Evolutionary conservation across 2,797 vertebrate genomes (phyloP).

Genomic region (Xenops minutus): DNA sequence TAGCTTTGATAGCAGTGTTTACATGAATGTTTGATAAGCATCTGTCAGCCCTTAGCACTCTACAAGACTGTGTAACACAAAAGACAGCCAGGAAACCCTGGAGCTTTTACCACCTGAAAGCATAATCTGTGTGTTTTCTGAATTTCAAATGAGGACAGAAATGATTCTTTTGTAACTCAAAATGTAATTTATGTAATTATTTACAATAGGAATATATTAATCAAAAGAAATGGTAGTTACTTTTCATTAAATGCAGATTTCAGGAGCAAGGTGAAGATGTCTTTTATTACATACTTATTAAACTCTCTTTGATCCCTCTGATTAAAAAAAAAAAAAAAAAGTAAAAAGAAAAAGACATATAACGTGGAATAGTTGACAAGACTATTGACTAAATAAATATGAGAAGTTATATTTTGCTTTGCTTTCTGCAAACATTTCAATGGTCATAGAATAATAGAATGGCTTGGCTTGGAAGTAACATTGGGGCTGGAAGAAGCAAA

Average conservation of each 20-base stretch:
- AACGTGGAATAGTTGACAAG: background rate
- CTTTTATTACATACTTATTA: background rate
- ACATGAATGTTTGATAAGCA: slow-evolving; percentile 80
- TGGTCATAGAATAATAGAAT: background rate
- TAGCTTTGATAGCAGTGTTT: slow-evolving; percentile 71
- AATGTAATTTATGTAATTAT: slow-evolving; percentile 69
- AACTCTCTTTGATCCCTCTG: slow-evolving; percentile 18
- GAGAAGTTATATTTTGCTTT: background rate
- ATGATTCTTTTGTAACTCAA: slow-evolving; percentile 50
- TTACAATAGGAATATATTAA: slow-evolving; percentile 48
- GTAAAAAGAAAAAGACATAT: background rate
- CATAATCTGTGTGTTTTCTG: slow-evolving; percentile 64
- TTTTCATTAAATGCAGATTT: slow-evolving; percentile 38
- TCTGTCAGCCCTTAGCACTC: slow-evolving; percentile 72
- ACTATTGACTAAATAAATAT: background rate
- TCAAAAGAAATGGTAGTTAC: slow-evolving; percentile 7
- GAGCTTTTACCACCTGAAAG: slow-evolving; percentile 73
- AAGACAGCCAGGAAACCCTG: slow-evolving; percentile 62
- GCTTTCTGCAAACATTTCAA: background rate
- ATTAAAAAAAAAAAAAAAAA: background rate
- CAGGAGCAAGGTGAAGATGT: slow-evolving; percentile 33
- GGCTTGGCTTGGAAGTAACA: background rate
- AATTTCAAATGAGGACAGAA: slow-evolving; percentile 67
- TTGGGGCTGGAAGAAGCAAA: background rate
- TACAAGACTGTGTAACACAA: slow-evolving; percentile 65